phyloP scores from a whole-genome alignment of 2,888 invertebrate genomes.

The Scaptomyza cyrtandrae region DNA sequence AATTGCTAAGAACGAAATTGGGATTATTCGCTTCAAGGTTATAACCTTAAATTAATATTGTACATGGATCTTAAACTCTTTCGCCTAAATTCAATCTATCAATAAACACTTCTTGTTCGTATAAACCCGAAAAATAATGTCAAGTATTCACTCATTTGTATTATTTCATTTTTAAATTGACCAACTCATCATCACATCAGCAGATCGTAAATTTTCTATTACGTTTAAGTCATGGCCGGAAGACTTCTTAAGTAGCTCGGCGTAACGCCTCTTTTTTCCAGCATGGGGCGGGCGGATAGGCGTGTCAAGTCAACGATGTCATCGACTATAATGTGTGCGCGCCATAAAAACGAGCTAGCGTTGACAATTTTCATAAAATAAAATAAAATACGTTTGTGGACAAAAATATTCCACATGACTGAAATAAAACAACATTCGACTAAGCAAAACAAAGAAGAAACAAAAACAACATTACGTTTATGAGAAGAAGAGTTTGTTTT shows the following conservation, averaged over 20 bases:
- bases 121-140: neutral
- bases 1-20: too few species aligned
- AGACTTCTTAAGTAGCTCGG: constrained; percentile 16
- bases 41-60: too few species aligned
- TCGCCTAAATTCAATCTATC: neutral
- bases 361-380: constrained; percentile 50
- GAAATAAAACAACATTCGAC: constrained; percentile 29
- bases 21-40: too few species aligned
- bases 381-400: constrained; percentile 24
- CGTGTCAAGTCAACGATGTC: constrained; percentile 49
- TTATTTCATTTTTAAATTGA: constrained; percentile 9
- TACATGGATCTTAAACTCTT: too few species aligned
- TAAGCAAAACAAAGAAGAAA: constrained; percentile 26
- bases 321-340: constrained; percentile 34
- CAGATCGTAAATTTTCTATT: constrained; percentile 44
- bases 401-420: constrained; percentile 40
- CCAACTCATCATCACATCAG: constrained; percentile 20
- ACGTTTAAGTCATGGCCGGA: constrained; percentile 21
- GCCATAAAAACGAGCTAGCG: constrained; percentile 46
- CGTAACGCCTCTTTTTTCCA: neutral
- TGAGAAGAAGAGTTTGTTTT: constrained; percentile 34
- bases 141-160: constrained; percentile 7
- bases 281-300: constrained; percentile 1
- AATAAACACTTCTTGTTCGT: neutral
- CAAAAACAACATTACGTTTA: constrained; percentile 22